phyloP scores from a whole-genome alignment of 1,140 invertebrate species.

The Cheumatopsyche charites region DNA sequence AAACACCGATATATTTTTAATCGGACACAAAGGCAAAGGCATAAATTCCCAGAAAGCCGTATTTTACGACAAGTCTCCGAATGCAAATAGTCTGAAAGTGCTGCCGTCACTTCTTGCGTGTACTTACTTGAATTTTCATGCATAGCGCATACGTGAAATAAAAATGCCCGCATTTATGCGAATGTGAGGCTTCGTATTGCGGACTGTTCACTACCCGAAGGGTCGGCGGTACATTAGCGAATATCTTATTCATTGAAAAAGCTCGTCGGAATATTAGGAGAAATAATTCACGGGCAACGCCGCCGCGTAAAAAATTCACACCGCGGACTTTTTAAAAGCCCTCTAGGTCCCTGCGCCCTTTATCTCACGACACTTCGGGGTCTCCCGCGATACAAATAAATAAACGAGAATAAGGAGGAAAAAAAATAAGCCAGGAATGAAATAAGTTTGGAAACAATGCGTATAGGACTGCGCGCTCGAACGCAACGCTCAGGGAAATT shows the following conservation, averaged over 20 bases:
- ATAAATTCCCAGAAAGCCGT: background rate
- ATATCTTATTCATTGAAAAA: slow-evolving; percentile 28
- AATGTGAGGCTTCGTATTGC: background rate
- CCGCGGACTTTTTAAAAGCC: slow-evolving; percentile 19
- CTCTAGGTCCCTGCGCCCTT: background rate
- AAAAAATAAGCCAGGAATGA: background rate
- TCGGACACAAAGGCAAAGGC: too few species aligned
- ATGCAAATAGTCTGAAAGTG: slow-evolving; percentile 5
- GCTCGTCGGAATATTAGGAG: slow-evolving; percentile 4
- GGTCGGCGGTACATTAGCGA: slow-evolving; percentile 18
- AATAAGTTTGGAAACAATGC: background rate
- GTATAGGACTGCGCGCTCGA: background rate
- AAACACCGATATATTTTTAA: too few species aligned
- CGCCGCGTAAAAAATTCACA: slow-evolving; percentile 22
- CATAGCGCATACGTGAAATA: background rate
- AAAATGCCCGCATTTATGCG: background rate
- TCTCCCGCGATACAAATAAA: background rate
- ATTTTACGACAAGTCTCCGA: slow-evolving; percentile 1
- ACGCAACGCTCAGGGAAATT: too few species aligned
- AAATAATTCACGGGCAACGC: slow-evolving; percentile 19
- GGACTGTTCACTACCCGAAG: background rate
- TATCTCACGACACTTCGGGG: slow-evolving; percentile 24
- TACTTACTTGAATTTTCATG: too few species aligned
- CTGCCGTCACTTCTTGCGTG: too few species aligned
- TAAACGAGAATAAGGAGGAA: too few species aligned